A percentile compares a stretch with the other conserved stretches of the same genome.
phyloP scores from a whole-genome alignment of 2,113 vertebrate genomes.

The Tenrec ecaudatus region DNA sequence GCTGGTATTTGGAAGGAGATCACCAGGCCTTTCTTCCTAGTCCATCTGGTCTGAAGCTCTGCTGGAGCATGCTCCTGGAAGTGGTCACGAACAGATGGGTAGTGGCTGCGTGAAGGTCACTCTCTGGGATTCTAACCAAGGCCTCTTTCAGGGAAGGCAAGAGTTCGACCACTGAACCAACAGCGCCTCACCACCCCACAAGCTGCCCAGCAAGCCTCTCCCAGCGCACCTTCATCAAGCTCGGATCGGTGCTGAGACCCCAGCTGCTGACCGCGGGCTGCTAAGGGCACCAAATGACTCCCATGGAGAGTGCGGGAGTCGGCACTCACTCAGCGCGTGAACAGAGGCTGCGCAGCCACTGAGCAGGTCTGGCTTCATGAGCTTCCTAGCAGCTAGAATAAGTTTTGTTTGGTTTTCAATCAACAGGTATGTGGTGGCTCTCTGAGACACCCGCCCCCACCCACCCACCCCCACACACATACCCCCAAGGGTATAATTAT shows the following conservation, averaged over 20 bases:
- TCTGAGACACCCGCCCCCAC: neutral
- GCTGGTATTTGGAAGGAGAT: too few relatives aligned
- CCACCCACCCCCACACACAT: neutral
- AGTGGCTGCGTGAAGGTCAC: neutral
- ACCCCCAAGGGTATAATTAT: neutral
- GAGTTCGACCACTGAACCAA: neutral
- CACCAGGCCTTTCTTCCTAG: too few relatives aligned
- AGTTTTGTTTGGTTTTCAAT: neutral
- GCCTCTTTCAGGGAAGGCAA: neutral
- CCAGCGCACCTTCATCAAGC: neutral
- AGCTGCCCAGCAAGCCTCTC: neutral
- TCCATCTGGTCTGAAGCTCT: neutral
- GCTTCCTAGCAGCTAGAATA: constrained; percentile 54
- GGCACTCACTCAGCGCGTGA: neutral
- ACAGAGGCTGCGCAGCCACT: neutral
- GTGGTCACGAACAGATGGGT: neutral
- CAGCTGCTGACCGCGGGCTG: accelerated
- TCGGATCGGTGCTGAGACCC: neutral
- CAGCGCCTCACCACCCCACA: neutral
- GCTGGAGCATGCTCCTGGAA: neutral
- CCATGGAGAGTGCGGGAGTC: neutral
- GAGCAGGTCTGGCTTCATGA: neutral
- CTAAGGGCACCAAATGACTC: neutral
- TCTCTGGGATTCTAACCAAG: neutral
- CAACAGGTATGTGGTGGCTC: neutral